These are phyloP conservation scores for Zootermopsis nevadensis DNA, from an alignment of 2,888 invertebrate genomes.

Conservation along the genomic window DNA sequence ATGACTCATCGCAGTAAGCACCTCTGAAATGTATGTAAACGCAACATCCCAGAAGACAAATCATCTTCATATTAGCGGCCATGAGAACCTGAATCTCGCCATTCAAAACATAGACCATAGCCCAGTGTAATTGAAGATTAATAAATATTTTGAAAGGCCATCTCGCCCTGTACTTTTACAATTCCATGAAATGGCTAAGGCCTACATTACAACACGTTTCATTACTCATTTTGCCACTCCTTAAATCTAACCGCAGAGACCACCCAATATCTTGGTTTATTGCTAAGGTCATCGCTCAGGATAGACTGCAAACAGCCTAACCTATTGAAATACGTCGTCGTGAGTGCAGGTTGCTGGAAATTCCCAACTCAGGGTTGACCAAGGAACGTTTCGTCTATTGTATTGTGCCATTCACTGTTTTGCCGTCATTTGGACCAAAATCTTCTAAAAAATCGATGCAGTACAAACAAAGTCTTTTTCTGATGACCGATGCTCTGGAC, in stretches of 20 bases:
- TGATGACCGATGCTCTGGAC: too few species aligned
- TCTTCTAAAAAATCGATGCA: not conserved
- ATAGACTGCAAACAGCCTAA: slow-evolving; percentile 4
- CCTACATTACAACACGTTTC: not conserved
- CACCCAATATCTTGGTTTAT: too few species aligned
- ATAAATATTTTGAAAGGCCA: not conserved
- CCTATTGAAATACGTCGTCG: not conserved
- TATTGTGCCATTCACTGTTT: not conserved
- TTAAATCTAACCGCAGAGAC: not conserved
- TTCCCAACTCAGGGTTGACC: not conserved
- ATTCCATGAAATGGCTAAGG: not conserved
- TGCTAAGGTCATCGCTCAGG: not conserved
- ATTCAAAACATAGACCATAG: too few species aligned
- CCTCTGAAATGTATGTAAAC: too few species aligned
- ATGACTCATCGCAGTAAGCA: too few species aligned
- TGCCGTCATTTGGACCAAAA: not conserved
- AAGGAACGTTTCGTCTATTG: not conserved
- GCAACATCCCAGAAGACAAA: too few species aligned
- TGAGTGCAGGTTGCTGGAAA: not conserved
- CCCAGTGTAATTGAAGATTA: too few species aligned
- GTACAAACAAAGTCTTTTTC: too few species aligned
- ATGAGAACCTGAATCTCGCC: too few species aligned
- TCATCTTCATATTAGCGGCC: too few species aligned
- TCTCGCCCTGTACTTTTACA: not conserved
- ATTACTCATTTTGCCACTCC: not conserved